Evolutionary conservation across 2,888 invertebrate genomes (phyloP).

Genomic region (Eilema sororculum): DNA sequence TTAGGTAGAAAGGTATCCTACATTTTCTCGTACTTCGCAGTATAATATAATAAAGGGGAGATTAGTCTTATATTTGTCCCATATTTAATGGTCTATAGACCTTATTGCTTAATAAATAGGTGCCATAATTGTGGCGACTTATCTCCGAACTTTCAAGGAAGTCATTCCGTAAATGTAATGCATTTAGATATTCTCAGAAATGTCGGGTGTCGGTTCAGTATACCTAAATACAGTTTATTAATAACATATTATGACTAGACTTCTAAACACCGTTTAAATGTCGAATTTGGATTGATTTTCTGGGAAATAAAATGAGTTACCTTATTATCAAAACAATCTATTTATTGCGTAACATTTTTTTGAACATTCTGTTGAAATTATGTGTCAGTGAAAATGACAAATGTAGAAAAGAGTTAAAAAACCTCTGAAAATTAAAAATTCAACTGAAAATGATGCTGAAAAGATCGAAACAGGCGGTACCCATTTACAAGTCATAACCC

Average conservation of each 20-base stretch:
- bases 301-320: too few relatives aligned
- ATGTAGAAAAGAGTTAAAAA: too few relatives aligned
- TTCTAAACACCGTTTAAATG: conserved; percentile 35
- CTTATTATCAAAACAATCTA: too few relatives aligned
- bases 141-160: conserved; percentile 64
- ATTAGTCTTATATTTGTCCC: conserved; percentile 47
- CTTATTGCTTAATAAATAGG: conserved; percentile 24
- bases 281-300: conserved; percentile 21
- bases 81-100: conserved; percentile 41
- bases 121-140: conserved; percentile 23
- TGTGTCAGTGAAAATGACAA: too few relatives aligned
- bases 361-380: too few relatives aligned
- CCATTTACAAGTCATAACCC: too few relatives aligned
- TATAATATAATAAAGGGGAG: conserved; percentile 59
- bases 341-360: too few relatives aligned
- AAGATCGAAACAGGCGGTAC: too few relatives aligned
- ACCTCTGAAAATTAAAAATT: too few relatives aligned
- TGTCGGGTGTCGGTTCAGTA: conserved; percentile 53
- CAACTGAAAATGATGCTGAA: too few relatives aligned
- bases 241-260: conserved; percentile 37
- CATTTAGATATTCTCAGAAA: conserved; percentile 73
- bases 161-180: conserved; percentile 62
- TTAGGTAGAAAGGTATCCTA: conserved; percentile 52
- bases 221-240: conserved; percentile 43
- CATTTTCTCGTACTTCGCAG: conserved; percentile 62